phyloP scores from a whole-genome alignment of 2,797 vertebrate genomes.

The Lithobates pipiens region DNA sequence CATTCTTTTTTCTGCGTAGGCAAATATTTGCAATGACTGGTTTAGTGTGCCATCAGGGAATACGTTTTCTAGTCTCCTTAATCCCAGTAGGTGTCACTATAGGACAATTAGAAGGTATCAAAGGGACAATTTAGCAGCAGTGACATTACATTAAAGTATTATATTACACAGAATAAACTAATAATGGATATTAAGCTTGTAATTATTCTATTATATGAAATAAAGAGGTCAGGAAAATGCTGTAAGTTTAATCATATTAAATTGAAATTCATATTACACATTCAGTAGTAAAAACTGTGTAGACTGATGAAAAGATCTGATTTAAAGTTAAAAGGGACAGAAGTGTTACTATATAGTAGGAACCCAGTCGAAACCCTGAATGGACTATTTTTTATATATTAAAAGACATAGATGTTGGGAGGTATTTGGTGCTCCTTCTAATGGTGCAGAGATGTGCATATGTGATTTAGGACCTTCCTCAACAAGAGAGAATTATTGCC shows the following conservation, averaged over 20 bases:
- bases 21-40: not conserved
- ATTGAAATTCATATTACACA: slow-evolving; percentile 21
- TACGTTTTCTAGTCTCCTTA: slow-evolving; percentile 13
- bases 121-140: slow-evolving; percentile 39
- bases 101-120: slow-evolving; percentile 44
- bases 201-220: slow-evolving; percentile 42
- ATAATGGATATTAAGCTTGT: slow-evolving; percentile 40
- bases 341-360: not conserved
- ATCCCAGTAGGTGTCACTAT: slow-evolving; percentile 61
- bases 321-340: not conserved
- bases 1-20: too few species aligned
- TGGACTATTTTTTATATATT: too few species aligned
- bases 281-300: slow-evolving; percentile 19
- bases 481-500: not conserved
- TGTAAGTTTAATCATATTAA: slow-evolving; percentile 16
- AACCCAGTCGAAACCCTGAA: not conserved
- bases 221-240: slow-evolving; percentile 26
- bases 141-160: slow-evolving; percentile 32
- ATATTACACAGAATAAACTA: slow-evolving; percentile 41
- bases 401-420: too few species aligned
- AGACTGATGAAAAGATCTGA: not conserved
- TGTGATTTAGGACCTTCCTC: not conserved
- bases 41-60: slow-evolving; percentile 11
- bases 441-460: not conserved
- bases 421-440: too few species aligned